Percentiles rank a stretch among this genome's conserved stretches.
Evolutionary conservation across 2,888 invertebrate species (phyloP).

Genomic region (Zhuqinia jingwanae): DNA sequence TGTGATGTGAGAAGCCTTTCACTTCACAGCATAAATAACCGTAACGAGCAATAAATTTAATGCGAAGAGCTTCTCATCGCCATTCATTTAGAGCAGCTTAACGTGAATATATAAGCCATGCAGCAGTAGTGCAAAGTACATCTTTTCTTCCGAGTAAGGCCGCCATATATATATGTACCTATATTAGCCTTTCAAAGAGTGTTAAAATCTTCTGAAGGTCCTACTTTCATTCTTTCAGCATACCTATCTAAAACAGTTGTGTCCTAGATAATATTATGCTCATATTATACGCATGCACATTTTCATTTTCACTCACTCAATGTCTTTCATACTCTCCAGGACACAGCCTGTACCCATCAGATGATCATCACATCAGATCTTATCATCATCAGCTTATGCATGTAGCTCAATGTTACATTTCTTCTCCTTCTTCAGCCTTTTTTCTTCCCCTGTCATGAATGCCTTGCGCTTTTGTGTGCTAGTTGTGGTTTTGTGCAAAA

Average conservation of each 20-base stretch:
- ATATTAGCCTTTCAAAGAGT: too few species aligned
- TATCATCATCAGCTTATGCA: constrained; percentile 30
- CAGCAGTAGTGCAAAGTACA: background rate
- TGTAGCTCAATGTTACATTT: background rate
- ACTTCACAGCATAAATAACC: constrained; percentile 73
- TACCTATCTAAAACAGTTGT: background rate
- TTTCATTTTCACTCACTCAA: constrained; percentile 51
- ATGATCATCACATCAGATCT: constrained; percentile 18
- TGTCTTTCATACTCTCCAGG: constrained; percentile 28
- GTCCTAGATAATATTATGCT: background rate
- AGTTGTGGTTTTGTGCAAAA: constrained; percentile 31
- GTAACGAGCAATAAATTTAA: constrained; percentile 78
- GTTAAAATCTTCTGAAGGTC: constrained; percentile 39
- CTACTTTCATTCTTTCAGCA: background rate
- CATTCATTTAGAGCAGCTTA: constrained; percentile 70
- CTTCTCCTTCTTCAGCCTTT: background rate
- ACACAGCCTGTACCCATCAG: constrained; percentile 10
- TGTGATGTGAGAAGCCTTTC: too few species aligned
- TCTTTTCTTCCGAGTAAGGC: background rate
- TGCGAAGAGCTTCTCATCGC: constrained; percentile 70
- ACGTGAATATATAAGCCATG: background rate
- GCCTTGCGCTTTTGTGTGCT: background rate
- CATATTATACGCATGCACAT: constrained; percentile 19
- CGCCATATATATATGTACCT: background rate
- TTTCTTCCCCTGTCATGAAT: background rate